Base-by-base conservation (phyloP, 1,140 invertebrate genomes). In the Andrena cerasifolii region DNA sequence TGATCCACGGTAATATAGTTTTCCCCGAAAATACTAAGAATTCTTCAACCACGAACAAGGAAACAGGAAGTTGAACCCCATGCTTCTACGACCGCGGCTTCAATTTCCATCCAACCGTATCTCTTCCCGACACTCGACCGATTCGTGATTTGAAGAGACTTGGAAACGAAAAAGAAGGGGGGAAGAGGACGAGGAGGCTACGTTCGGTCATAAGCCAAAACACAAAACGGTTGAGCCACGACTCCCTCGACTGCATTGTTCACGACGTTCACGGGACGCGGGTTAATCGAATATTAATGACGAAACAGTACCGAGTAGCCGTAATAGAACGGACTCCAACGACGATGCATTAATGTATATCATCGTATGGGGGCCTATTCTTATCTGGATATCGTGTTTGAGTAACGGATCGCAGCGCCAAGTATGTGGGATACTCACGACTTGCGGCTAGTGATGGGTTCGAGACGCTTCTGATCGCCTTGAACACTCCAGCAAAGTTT, bases 261-360 rank as follows among this genome's bases (percentile, higher is more conserved):
- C 70, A 14, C 16, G n/a, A 26, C 33, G 65, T 49, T 77, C 54
- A 53, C 56, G 56, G 47, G 45, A 61, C 58, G 70, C 67, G 1
- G 75, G 45, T 78, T 78, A 80, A 83, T 85, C 83, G 83, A 79
- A 85, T 85, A 85, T 85, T 85, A 85, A 85, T 83, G 81, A 66
- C 70, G 49, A 59, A 79, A 79, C 56, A 75, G 66, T 80, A 77
- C 61, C 66, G 10, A 58, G 68, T 54, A 78, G 33, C 77, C n/a
- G 80, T 83, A 85, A 85, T 65, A 80, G 83, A 67, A 81, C 24
- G 21, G 58, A 62, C 56, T 54, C 14, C 61, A 63, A 51, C 63
- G 56, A 18, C 63, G 77, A 71, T 80, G 72, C 83, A 79, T 82
- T 82, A 79, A 84, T 78, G 75, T 49, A 82, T 79, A 79, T 68